These are phyloP conservation scores for Chrosomus eos DNA, from an alignment of 2,797 vertebrate genomes.

Conservation along the genomic window DNA sequence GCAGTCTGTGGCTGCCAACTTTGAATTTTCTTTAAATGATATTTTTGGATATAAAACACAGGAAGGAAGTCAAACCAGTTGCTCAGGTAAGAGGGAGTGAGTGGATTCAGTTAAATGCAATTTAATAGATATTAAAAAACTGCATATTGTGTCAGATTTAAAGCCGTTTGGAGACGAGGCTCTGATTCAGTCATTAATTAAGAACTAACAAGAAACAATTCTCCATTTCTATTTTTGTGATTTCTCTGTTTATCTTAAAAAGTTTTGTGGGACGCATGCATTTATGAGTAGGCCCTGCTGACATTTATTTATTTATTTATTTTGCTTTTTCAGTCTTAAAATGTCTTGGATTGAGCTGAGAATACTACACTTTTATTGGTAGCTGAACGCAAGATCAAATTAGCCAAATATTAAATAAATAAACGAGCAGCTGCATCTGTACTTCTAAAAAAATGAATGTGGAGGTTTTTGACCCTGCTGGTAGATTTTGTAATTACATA, in stretches of 20 bases:
- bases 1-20: constrained; percentile 11
- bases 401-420: background rate
- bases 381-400: background rate
- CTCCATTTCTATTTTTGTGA: background rate
- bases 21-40: background rate
- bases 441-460: background rate
- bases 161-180: background rate
- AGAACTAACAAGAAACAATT: background rate
- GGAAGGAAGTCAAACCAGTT: constrained; percentile 19
- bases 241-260: background rate
- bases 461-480: background rate
- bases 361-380: background rate
- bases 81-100: constrained; percentile 30
- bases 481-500: background rate
- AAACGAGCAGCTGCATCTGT: background rate
- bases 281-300: background rate
- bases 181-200: background rate
- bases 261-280: background rate
- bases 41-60: constrained; percentile 5
- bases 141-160: background rate
- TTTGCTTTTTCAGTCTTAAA: background rate
- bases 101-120: background rate
- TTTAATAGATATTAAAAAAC: background rate
- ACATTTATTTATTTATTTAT: too few species aligned
- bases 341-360: background rate